phyloP scores from a whole-genome alignment of 1,140 invertebrate species.

The Lucilia sericata region DNA sequence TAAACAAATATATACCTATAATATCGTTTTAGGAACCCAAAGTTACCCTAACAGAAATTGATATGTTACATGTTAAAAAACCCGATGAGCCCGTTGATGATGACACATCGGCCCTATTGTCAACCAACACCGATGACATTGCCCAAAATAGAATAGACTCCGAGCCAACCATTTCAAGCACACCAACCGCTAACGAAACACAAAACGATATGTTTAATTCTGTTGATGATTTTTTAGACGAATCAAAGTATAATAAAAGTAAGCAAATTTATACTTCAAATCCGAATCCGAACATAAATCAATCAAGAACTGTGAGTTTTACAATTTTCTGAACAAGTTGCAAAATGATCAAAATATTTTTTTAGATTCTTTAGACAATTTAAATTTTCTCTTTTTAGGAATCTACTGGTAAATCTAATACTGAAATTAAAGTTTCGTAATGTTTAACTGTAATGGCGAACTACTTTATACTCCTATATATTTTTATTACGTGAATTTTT shows the following conservation, averaged over 20 bases:
- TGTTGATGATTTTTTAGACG: neutral
- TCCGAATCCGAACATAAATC: neutral
- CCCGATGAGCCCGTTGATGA: slow-evolving; percentile 7
- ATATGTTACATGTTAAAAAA: slow-evolving; percentile 63
- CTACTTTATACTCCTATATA: neutral
- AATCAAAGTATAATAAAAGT: slow-evolving; percentile 12
- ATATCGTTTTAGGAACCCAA: slow-evolving; percentile 58
- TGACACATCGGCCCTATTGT: neutral
- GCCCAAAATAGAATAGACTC: neutral
- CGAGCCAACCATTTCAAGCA: neutral
- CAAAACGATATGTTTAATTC: neutral
- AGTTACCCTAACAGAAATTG: slow-evolving; percentile 62
- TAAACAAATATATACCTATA: neutral
- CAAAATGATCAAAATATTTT: no score
- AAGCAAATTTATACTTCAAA: neutral
- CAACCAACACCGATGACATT: neutral
- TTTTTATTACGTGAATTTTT: slow-evolving; percentile 17
- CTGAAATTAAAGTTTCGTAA: slow-evolving; percentile 40
- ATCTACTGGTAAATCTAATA: slow-evolving; percentile 31
- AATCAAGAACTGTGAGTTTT: neutral
- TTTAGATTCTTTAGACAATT: no score
- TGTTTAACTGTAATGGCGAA: neutral
- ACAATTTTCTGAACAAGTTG: neutral
- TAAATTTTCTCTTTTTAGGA: slow-evolving; percentile 22
- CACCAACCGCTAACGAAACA: neutral